These are phyloP conservation scores for Zootoca vivipara DNA, from an alignment of 2,113 vertebrate species.

Conservation along the genomic window DNA sequence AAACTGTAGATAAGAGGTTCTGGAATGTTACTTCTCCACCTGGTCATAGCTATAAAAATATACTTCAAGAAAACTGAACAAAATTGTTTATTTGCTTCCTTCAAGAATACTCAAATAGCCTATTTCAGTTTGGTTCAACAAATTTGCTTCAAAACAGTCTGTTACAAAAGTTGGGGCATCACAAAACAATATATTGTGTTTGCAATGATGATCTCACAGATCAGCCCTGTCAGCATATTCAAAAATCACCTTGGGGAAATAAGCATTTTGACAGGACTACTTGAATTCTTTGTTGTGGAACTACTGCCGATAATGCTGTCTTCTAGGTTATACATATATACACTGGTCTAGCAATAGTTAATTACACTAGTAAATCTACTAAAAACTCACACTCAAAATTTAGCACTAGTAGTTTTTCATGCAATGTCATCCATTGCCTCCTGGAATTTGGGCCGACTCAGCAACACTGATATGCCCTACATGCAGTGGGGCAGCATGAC, in stretches of 20 bases:
- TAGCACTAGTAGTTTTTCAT: neutral
- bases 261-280: neutral
- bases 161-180: neutral
- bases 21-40: neutral
- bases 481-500: neutral
- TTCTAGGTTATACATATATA: neutral
- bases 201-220: neutral
- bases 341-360: neutral
- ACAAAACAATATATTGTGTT: neutral
- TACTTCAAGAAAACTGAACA: neutral
- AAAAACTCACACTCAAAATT: neutral
- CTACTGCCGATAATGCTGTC: neutral
- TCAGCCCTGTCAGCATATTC: neutral
- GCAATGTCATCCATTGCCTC: too few relatives aligned
- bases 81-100: neutral
- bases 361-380: neutral
- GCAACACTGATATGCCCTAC: too few relatives aligned
- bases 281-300: neutral
- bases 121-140: neutral
- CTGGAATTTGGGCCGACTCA: neutral
- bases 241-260: neutral
- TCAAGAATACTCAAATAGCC: neutral
- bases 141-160: neutral
- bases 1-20: neutral
- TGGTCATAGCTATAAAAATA: neutral